Evolutionary conservation across 2,888 invertebrate species (phyloP).

Genomic region (Epirrhoe alternata): DNA sequence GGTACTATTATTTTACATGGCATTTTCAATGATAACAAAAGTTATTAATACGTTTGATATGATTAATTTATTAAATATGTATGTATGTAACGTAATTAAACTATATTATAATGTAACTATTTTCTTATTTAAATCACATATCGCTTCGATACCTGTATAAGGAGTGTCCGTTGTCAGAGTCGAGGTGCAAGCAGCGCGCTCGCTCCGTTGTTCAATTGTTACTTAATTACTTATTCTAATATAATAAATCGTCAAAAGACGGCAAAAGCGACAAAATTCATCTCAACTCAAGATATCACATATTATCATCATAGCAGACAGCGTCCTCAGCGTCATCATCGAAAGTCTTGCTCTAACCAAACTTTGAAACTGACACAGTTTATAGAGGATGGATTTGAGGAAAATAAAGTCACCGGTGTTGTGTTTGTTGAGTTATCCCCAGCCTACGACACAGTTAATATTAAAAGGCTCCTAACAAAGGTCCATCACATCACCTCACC

Average conservation of each 20-base stretch:
- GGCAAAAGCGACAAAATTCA: constrained; percentile 16
- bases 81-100: constrained; percentile 9
- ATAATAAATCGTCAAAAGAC: constrained; percentile 18
- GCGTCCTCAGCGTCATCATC: not conserved
- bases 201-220: not conserved
- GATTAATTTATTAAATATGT: constrained; percentile 24
- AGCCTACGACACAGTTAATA: not conserved
- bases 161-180: constrained; percentile 1
- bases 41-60: constrained; percentile 11
- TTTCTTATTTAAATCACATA: constrained; percentile 26
- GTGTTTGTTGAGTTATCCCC: not conserved
- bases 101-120: constrained; percentile 7
- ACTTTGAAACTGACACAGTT: not conserved
- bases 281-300: constrained; percentile 6
- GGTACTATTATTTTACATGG: not conserved
- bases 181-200: not conserved
- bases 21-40: constrained; percentile 3
- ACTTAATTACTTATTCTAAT: not conserved
- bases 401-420: not conserved
- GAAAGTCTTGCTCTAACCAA: not conserved
- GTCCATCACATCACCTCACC: not conserved
- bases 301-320: constrained; percentile 3
- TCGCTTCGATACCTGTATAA: constrained; percentile 29
- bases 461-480: not conserved
- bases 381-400: not conserved